Evolutionary conservation across 2,888 invertebrate species (phyloP).

Genomic region (Rhingia campestris): DNA sequence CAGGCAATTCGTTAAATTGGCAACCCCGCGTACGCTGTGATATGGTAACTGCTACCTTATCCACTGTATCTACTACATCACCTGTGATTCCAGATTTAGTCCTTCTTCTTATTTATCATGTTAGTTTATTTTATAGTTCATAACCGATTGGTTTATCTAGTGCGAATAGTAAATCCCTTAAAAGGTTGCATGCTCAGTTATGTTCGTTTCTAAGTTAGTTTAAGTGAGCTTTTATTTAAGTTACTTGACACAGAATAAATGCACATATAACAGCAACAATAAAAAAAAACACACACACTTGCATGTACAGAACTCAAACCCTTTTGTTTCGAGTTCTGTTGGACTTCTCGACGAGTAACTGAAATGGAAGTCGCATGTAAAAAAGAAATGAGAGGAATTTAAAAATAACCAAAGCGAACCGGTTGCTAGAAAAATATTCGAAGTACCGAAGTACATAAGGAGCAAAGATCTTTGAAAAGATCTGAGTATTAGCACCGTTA

Average conservation of each 20-base stretch:
- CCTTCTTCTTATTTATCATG: conserved; percentile 41
- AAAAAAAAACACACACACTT: too few species aligned
- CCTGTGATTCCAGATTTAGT: conserved; percentile 69
- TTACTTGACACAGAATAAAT: conserved; percentile 37
- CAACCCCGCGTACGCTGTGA: conserved; percentile 14
- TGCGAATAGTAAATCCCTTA: conserved; percentile 3
- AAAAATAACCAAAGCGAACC: too few species aligned
- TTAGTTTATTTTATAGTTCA: not conserved
- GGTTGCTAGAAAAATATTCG: too few species aligned
- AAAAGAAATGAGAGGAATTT: too few species aligned
- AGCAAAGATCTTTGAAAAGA: too few species aligned
- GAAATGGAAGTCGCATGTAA: too few species aligned
- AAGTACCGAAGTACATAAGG: too few species aligned
- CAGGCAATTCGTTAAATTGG: conserved; percentile 91
- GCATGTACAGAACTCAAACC: too few species aligned
- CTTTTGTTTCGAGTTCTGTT: too few species aligned
- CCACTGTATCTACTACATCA: conserved; percentile 29
- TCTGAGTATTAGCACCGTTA: too few species aligned
- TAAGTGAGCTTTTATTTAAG: conserved; percentile 33
- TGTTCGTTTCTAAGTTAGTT: conserved; percentile 8
- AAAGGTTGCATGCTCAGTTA: not conserved
- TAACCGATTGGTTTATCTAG: conserved; percentile 2
- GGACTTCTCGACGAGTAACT: too few species aligned
- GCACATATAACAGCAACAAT: conserved; percentile 2
- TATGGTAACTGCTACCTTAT: conserved; percentile 23